phyloP scores from a whole-genome alignment of 1,140 invertebrate genomes.

The Drosophila chauvacae region DNA sequence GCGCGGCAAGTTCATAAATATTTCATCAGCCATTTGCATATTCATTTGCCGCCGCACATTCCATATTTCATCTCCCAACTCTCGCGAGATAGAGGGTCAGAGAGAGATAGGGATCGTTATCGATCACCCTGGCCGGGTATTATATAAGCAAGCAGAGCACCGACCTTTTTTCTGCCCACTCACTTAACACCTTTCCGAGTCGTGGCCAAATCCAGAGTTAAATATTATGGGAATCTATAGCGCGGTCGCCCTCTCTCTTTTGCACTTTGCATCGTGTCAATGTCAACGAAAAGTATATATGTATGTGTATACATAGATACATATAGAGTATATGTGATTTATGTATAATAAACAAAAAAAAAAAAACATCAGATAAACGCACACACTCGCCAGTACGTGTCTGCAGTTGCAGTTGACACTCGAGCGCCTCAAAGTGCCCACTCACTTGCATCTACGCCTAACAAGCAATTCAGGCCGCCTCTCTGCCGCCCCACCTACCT shows the following conservation, averaged over 20 bases:
- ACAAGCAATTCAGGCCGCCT: constrained; percentile 37
- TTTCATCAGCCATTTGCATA: constrained; percentile 57
- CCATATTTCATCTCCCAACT: constrained; percentile 24
- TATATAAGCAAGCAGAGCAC: constrained; percentile 12
- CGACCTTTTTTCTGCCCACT: constrained; percentile 21
- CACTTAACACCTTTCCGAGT: constrained; percentile 24
- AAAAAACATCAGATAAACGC: constrained; percentile 4
- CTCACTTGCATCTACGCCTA: constrained; percentile 52
- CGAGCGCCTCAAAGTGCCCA: constrained; percentile 39
- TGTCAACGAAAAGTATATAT: constrained; percentile 24
- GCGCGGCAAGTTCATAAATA: constrained; percentile 60
- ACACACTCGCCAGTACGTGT: constrained; percentile 8
- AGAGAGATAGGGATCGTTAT: constrained; percentile 11
- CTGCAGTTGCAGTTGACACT: constrained; percentile 68
- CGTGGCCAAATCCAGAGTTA: constrained; percentile 22
- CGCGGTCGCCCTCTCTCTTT: not conserved
- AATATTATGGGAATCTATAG: constrained; percentile 2
- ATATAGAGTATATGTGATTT: not conserved
- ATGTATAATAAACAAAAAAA: not conserved
- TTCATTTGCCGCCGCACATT: constrained; percentile 18
- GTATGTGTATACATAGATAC: not conserved
- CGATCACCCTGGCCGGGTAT: constrained; percentile 9
- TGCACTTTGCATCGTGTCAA: constrained; percentile 49
- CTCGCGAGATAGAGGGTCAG: too few relatives aligned
- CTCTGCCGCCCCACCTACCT: constrained; percentile 3